These are phyloP conservation scores for Bradysia coprophila DNA, from an alignment of 1,140 invertebrate species.

Conservation along the genomic window DNA sequence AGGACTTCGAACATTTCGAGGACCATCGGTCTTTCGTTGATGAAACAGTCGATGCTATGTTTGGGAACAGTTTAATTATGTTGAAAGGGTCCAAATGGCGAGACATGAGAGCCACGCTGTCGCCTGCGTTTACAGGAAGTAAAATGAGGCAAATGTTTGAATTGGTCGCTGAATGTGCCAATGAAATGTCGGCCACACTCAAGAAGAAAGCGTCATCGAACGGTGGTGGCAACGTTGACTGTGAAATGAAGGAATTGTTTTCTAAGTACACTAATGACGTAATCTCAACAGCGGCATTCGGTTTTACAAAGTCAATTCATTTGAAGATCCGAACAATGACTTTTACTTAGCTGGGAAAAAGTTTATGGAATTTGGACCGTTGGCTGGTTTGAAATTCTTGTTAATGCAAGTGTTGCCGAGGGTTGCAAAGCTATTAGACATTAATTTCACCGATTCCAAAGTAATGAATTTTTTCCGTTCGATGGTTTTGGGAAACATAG, in stretches of 20 bases:
- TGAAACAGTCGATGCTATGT: background rate
- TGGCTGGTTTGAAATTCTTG: background rate
- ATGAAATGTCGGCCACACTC: conserved; percentile 5
- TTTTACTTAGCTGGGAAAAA: conserved; percentile 24
- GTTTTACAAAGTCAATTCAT: conserved; percentile 23
- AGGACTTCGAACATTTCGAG: conserved; percentile 29
- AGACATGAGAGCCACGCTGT: conserved; percentile 28
- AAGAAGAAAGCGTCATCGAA: background rate
- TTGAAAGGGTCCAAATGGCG: conserved; percentile 34
- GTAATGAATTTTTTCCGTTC: conserved; percentile 14
- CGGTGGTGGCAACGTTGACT: background rate
- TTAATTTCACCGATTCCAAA: background rate
- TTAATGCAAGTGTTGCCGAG: background rate
- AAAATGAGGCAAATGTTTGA: conserved; percentile 21
- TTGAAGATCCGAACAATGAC: conserved; percentile 24
- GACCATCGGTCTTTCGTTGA: conserved; percentile 15
- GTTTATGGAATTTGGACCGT: conserved; percentile 2
- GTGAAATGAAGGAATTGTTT: conserved; percentile 20
- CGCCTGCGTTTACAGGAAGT: conserved; percentile 14
- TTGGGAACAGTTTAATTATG: conserved; percentile 27
- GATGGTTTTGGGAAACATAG: conserved; percentile 18
- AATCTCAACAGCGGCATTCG: conserved; percentile 26
- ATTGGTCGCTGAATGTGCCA: conserved; percentile 10
- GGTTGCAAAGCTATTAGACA: background rate
- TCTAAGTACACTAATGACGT: conserved; percentile 25